phyloP scores from a whole-genome alignment of 2,888 invertebrate species.

The Sicus ferrugineus region DNA sequence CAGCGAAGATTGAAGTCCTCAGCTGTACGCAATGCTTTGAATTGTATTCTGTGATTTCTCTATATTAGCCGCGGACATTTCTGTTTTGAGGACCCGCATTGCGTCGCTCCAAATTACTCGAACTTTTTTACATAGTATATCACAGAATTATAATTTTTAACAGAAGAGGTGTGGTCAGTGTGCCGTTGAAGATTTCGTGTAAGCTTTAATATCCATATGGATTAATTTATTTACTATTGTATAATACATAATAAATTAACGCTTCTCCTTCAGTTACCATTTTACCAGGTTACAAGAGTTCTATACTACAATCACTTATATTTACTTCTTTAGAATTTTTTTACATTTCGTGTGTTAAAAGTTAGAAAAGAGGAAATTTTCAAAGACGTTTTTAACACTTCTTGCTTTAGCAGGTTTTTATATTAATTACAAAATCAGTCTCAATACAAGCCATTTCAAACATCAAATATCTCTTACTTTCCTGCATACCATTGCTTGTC shows the following conservation, averaged over 20 bases:
- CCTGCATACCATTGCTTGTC: background rate
- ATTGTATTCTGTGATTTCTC: slow-evolving; percentile 6
- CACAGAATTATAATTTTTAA: slow-evolving; percentile 43
- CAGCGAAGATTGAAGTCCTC: too few relatives aligned
- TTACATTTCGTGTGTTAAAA: slow-evolving; percentile 21
- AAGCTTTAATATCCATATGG: slow-evolving; percentile 1
- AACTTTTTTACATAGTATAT: slow-evolving; percentile 28
- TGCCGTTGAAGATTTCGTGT: slow-evolving; percentile 9
- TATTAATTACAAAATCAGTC: slow-evolving; percentile 57
- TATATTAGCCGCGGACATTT: too few relatives aligned
- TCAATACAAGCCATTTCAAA: slow-evolving; percentile 56
- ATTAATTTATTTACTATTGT: slow-evolving; percentile 13
- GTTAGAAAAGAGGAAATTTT: slow-evolving; percentile 4
- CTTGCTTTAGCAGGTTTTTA: slow-evolving; percentile 31
- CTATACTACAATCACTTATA: slow-evolving; percentile 11
- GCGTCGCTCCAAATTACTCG: background rate
- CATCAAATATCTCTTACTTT: slow-evolving; percentile 26
- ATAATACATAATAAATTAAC: slow-evolving; percentile 32
- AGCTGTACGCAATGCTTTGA: background rate
- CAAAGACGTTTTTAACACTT: slow-evolving; percentile 9
- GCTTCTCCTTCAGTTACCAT: slow-evolving; percentile 30
- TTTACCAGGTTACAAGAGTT: background rate
- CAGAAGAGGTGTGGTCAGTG: slow-evolving; percentile 34
- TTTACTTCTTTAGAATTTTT: slow-evolving; percentile 33
- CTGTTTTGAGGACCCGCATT: slow-evolving; percentile 14